A percentile compares a stretch with the other conserved stretches of the same genome.
phyloP scores from a whole-genome alignment of 2,888 invertebrate genomes.

The Callyntrura sp. region DNA sequence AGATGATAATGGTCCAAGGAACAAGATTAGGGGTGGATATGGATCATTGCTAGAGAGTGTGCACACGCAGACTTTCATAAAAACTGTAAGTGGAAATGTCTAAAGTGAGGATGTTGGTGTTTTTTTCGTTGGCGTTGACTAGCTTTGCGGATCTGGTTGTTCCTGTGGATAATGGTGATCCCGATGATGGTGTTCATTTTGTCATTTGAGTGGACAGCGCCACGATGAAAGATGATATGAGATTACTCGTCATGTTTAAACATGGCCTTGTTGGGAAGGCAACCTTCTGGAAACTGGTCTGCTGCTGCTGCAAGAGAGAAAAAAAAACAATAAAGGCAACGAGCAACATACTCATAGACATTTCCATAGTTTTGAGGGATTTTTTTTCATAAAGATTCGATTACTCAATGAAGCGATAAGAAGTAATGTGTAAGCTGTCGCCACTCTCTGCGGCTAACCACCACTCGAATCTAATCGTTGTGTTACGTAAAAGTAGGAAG shows the following conservation, averaged over 20 bases:
- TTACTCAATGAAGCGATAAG: slow-evolving; percentile 36
- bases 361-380: too few species aligned
- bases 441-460: neutral
- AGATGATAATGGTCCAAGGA: slow-evolving; percentile 5
- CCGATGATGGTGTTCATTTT: too few species aligned
- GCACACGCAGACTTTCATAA: neutral
- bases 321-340: neutral
- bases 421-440: neutral
- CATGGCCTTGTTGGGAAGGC: slow-evolving; percentile 40
- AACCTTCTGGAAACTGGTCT: slow-evolving; percentile 41
- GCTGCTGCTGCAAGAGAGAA: neutral
- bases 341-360: too few species aligned
- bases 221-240: slow-evolving; percentile 7
- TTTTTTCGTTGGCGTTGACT: too few species aligned
- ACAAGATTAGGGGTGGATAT: slow-evolving; percentile 45
- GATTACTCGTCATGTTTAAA: slow-evolving; percentile 49
- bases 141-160: too few species aligned
- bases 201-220: slow-evolving; percentile 36
- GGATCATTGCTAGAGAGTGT: slow-evolving; percentile 47
- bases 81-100: too few species aligned
- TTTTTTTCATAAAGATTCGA: slow-evolving; percentile 37
- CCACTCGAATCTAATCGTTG: slow-evolving; percentile 5
- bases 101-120: too few species aligned
- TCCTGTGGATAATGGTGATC: too few species aligned
- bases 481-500: too few species aligned